Base-by-base conservation (phyloP, 2,888 invertebrate species). In the Alcis repandata region DNA sequence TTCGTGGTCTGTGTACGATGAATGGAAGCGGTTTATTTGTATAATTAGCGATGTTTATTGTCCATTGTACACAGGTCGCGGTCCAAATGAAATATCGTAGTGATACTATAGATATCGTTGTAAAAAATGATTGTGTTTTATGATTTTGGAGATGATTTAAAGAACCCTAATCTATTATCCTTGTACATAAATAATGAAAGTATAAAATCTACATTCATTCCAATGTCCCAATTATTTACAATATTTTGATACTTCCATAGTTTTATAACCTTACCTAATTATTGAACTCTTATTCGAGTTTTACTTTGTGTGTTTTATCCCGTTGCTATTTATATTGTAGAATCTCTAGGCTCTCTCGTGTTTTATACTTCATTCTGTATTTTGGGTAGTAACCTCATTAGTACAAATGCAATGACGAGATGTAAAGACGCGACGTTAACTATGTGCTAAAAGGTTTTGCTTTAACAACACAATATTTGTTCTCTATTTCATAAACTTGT, bases 261-360 rank as follows among this genome's bases (percentile, higher is more conserved):
- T 52, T 60, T 60, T 56, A 40, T 48, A 59, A n/a, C 11, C 22
- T n/a, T 54, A 17, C 41, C 27, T 43, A 41, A n/a, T 56, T 56
- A 60, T 51, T 33, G 20, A 46, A 36, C 41, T 54, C 40, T 48
- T 32, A 63, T 51, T 46, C 19, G 33, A 13, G 48, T 49, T 38
- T 59, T 15, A 7, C 9, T 17, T 52, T 40, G 45, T 51, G 56
- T 49, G 46, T 48, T 38, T 52, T 52, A n/a, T 45, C 17, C 32
- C 40, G 40, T 52, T 46, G 27, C 20, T 46, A 19, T 63, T 54
- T 48, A 19, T 10, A 22, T 38, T 45, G 40, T 60, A 57, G 57
- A 60, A 65, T 65, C 60, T 65, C 56, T 57, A 46, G 56, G 46
- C 65, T 65, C 65, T 65, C 64, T 59, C 49, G 13, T 58, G 22